These are phyloP conservation scores for Crossaster papposus DNA, from an alignment of 53 echinoderm and acorn worm genomes.

Conservation along the genomic window DNA sequence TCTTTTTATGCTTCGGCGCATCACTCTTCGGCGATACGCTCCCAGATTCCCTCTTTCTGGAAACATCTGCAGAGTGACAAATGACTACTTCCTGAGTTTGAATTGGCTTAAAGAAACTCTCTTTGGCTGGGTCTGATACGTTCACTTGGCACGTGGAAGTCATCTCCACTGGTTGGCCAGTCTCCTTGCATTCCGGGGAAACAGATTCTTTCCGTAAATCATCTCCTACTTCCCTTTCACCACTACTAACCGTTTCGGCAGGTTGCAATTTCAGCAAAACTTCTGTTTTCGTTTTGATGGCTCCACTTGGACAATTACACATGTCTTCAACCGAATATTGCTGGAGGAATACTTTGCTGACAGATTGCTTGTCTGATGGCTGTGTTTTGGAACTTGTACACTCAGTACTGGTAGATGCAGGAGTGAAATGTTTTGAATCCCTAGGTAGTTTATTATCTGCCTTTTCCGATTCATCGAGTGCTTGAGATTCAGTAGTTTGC, in stretches of 20 bases:
- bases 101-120: slow-evolving; percentile 31
- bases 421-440: background rate
- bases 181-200: background rate
- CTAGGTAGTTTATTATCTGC: background rate
- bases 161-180: background rate
- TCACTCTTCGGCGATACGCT: slow-evolving; percentile 22
- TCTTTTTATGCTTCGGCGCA: slow-evolving; percentile 14
- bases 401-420: slow-evolving; percentile 39
- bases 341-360: background rate
- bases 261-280: background rate
- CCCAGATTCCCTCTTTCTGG: background rate
- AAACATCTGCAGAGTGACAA: background rate
- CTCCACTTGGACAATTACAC: background rate
- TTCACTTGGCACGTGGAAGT: background rate
- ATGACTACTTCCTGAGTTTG: background rate
- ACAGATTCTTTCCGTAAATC: slow-evolving; percentile 3
- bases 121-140: slow-evolving; percentile 6
- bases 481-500: background rate
- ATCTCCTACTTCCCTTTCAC: background rate
- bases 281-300: background rate
- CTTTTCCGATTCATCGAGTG: background rate
- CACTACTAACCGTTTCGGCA: background rate
- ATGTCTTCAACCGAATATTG: background rate
- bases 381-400: slow-evolving; percentile 5
- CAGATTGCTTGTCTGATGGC: background rate